Evolutionary conservation across 2,113 vertebrate genomes (phyloP).

Genomic region (Carettochelys insculpta): DNA sequence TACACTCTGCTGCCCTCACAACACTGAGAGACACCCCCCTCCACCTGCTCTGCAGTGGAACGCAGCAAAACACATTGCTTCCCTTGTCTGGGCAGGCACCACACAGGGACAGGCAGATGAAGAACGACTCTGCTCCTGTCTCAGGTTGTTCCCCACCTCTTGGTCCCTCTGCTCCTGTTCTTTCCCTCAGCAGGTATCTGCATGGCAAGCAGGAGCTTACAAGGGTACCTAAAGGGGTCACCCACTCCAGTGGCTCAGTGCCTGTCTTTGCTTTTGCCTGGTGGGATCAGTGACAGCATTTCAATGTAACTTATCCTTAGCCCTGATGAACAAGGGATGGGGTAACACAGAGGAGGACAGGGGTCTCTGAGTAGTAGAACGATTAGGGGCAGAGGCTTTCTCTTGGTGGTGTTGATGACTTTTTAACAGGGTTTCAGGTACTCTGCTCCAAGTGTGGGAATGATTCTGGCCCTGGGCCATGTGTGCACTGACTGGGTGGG

Average conservation of each 20-base stretch:
- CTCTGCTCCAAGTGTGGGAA: neutral
- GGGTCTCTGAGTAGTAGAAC: constrained; percentile 16
- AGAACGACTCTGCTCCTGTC: neutral
- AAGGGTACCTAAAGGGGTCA: neutral
- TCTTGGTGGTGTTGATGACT: neutral
- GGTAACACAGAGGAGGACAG: constrained; percentile 22
- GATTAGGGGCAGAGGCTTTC: neutral
- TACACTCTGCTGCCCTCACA: neutral
- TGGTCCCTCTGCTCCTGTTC: neutral
- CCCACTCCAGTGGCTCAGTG: neutral
- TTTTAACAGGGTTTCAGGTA: neutral
- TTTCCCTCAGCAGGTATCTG: neutral
- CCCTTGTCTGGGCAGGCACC: neutral
- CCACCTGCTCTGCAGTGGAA: neutral
- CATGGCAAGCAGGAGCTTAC: neutral
- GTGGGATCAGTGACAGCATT: neutral
- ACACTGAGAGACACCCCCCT: neutral
- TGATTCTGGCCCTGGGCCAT: neutral
- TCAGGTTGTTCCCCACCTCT: neutral
- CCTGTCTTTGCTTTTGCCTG: neutral
- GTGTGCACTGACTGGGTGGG: neutral
- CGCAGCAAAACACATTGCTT: neutral
- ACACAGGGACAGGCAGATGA: neutral
- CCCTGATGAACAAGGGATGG: neutral
- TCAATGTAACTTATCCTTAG: neutral